Conservation (phyloP, 2,888 invertebrate genomes). For the Desoria tigrina region DNA sequence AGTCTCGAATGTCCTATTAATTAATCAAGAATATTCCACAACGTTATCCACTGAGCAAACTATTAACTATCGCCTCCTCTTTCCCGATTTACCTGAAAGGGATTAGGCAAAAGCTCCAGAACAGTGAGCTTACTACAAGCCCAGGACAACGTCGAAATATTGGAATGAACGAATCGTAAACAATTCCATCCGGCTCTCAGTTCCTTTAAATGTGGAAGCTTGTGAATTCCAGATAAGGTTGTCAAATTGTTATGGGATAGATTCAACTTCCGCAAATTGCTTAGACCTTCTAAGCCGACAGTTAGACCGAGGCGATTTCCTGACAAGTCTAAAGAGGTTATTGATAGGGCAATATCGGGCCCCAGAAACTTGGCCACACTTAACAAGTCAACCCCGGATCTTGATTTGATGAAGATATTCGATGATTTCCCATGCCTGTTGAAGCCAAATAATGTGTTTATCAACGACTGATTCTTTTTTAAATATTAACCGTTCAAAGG, state of each 20-base stretch:
- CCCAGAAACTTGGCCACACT: conserved; percentile 44
- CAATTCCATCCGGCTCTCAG: conserved; percentile 51
- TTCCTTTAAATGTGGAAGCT: conserved; percentile 47
- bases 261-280: conserved; percentile 47
- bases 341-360: conserved; percentile 32
- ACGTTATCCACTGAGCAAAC: too few relatives aligned
- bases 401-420: background rate
- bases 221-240: conserved; percentile 47
- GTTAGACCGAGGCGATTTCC: conserved; percentile 46
- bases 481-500: too few relatives aligned
- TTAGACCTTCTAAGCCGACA: conserved; percentile 45
- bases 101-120: conserved; percentile 51
- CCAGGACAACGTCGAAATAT: conserved; percentile 43
- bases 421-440: background rate
- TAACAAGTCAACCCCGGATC: conserved; percentile 8
- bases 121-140: conserved; percentile 43
- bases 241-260: conserved; percentile 52
- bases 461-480: too few relatives aligned
- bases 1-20: conserved; percentile 48
- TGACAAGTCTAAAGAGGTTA: conserved; percentile 49
- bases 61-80: too few relatives aligned
- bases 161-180: conserved; percentile 49
- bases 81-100: conserved; percentile 51
- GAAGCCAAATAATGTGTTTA: too few relatives aligned
- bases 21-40: too few relatives aligned